Conservation (phyloP, 2,113 vertebrate species). For the Microtus richardsoni region DNA sequence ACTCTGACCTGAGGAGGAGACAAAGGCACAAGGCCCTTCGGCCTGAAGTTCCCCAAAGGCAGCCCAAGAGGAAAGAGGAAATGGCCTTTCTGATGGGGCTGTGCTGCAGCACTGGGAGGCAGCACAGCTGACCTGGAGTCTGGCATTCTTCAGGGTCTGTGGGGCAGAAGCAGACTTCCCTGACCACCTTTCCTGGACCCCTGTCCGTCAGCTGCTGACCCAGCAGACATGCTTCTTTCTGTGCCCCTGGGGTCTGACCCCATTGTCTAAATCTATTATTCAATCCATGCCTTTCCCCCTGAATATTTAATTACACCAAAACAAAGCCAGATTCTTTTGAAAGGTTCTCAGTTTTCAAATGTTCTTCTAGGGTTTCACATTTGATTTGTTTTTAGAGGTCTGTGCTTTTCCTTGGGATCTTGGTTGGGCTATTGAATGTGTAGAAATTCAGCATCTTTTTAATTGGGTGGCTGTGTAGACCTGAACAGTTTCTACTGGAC, state of each 20-base stretch:
- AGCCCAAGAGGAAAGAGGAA: not conserved
- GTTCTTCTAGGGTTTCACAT: not conserved
- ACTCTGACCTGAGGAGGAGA: not conserved
- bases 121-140: not conserved
- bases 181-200: not conserved
- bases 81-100: not conserved
- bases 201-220: not conserved
- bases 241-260: not conserved
- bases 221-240: not conserved
- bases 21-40: not conserved
- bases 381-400: not conserved
- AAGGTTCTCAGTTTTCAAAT: not conserved
- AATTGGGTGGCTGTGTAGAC: not conserved
- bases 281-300: not conserved
- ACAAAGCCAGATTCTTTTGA: not conserved
- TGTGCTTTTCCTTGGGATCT: not conserved
- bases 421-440: not conserved
- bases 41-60: not conserved
- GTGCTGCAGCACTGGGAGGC: not conserved
- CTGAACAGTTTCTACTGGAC: not conserved
- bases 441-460: not conserved
- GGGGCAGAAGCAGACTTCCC: not conserved
- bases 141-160: not conserved
- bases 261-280: not conserved
- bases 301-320: not conserved